These are phyloP conservation scores for Pseudonaja textilis DNA, from an alignment of 2,113 vertebrate species.

Conservation along the genomic window DNA sequence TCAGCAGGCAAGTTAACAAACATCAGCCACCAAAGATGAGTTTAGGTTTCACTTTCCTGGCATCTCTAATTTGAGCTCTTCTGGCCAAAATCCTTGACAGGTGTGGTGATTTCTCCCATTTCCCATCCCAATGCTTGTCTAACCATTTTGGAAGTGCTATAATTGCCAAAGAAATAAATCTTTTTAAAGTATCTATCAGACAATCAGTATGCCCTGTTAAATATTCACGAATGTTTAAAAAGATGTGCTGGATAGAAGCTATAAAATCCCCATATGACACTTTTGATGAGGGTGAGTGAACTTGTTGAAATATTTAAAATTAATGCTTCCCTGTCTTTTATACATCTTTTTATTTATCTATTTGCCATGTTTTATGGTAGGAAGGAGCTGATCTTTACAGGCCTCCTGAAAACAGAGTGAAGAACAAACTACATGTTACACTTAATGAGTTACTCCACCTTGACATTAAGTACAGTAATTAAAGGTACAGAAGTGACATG, in stretches of 20 bases:
- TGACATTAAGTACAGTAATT: neutral
- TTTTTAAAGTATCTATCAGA: neutral
- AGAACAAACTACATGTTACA: neutral
- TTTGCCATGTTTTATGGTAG: neutral
- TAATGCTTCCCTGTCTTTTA: neutral
- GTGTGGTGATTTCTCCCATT: neutral
- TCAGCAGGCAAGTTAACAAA: conserved; percentile 63
- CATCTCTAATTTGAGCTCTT: neutral
- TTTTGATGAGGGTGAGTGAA: neutral
- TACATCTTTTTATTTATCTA: neutral
- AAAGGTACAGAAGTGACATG: neutral
- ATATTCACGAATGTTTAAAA: neutral
- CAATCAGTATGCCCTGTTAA: neutral
- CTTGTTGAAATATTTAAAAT: neutral
- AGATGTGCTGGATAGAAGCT: neutral
- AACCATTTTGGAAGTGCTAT: neutral
- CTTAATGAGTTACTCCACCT: neutral
- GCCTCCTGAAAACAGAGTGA: neutral
- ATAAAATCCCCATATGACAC: neutral
- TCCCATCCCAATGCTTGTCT: neutral
- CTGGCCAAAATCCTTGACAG: neutral
- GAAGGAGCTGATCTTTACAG: neutral
- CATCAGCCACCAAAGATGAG: conserved; percentile 34
- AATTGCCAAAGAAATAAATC: neutral
- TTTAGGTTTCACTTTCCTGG: neutral